Conservation (phyloP, 2,113 vertebrate genomes). For the Cyrtonyx montezumae region DNA sequence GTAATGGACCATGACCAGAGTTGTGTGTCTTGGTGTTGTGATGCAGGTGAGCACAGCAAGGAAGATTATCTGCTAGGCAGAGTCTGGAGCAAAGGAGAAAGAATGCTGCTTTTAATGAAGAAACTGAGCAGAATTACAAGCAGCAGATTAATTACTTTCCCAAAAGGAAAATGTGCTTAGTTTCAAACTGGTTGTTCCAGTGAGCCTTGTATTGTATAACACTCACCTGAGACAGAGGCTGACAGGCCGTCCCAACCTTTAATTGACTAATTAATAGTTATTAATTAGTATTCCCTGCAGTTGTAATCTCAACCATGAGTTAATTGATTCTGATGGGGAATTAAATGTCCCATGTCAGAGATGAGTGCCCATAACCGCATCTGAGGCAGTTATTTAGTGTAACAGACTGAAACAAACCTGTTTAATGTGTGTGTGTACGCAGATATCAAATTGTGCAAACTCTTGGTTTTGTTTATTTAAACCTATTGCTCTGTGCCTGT, state of each 20-base stretch:
- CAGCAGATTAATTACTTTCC: conserved; percentile 64
- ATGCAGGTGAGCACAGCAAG: conserved; percentile 15
- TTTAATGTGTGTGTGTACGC: neutral
- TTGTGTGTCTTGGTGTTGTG: neutral
- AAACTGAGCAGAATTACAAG: conserved; percentile 51
- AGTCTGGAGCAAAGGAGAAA: neutral
- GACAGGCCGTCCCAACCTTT: conserved; percentile 67
- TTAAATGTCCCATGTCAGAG: conserved; percentile 70
- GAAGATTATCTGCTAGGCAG: conserved; percentile 28
- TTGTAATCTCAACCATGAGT: conserved; percentile 61
- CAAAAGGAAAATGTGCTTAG: conserved; percentile 52
- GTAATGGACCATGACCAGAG: neutral
- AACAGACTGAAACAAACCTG: conserved; percentile 59
- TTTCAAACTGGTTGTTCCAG: conserved; percentile 59
- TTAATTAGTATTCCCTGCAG: conserved; percentile 71
- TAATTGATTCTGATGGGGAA: conserved; percentile 71
- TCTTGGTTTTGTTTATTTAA: conserved; percentile 37
- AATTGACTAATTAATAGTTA: conserved; percentile 75
- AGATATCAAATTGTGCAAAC: neutral
- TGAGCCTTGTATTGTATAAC: conserved; percentile 49
- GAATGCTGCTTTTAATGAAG: conserved; percentile 29
- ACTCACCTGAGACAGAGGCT: conserved; percentile 69
- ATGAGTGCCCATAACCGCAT: conserved; percentile 65
- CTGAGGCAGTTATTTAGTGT: conserved; percentile 57
- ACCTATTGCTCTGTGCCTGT: conserved; percentile 15